Conservation (phyloP, 2,113 vertebrate species). For the Brachypodius melanocephalos region DNA sequence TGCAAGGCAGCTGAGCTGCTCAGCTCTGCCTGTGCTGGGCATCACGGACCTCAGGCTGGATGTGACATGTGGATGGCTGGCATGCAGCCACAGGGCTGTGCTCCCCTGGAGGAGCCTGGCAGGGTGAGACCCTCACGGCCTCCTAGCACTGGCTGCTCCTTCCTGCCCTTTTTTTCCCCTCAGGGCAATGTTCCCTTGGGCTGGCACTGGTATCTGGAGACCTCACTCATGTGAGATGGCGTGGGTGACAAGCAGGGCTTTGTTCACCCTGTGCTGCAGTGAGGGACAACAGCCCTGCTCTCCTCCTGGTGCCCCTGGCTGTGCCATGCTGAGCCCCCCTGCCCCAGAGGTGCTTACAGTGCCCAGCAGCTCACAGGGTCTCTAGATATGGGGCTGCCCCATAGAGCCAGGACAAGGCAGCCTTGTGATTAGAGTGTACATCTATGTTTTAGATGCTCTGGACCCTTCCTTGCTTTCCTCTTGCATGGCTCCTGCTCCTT, state of each 20-base stretch:
- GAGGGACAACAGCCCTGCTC: not conserved
- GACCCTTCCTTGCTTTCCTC: not conserved
- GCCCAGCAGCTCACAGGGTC: not conserved
- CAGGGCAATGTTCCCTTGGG: not conserved
- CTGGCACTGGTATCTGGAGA: not conserved
- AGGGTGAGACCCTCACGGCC: not conserved
- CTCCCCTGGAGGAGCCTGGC: not conserved
- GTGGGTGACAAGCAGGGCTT: constrained; percentile 35
- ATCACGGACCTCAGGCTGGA: not conserved
- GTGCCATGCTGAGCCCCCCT: not conserved
- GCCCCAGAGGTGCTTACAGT: not conserved
- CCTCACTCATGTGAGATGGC: not conserved
- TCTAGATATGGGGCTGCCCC: not conserved
- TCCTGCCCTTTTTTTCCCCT: not conserved
- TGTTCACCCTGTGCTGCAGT: not conserved
- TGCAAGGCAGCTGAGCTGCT: not conserved
- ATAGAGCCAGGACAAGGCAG: not conserved
- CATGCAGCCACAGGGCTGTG: not conserved
- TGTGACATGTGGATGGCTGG: accelerated
- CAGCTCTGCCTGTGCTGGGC: not conserved
- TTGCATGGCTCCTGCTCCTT: not conserved
- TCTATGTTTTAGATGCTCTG: not conserved
- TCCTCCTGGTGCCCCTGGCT: not conserved
- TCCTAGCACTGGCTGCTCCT: not conserved
- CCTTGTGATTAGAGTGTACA: accelerated